Conservation (phyloP, 2,113 vertebrate species). For the Reinhardtius hippoglossoides region DNA sequence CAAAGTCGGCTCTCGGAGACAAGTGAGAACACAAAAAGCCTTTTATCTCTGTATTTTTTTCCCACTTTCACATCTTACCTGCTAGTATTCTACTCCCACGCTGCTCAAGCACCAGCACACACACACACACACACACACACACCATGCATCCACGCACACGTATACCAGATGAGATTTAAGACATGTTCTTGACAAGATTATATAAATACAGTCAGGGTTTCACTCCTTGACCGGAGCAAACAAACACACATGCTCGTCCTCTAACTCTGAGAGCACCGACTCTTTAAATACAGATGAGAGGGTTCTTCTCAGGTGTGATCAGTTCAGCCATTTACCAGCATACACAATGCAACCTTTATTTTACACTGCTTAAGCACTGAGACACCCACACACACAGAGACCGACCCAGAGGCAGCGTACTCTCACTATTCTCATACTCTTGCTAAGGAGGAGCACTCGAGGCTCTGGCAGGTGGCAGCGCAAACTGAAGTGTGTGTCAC, state of each 20-base stretch:
- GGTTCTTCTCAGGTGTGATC: constrained; percentile 5
- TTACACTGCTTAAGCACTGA: constrained; percentile 20
- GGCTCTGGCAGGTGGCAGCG: constrained; percentile 44
- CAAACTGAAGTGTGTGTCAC: constrained; percentile 34
- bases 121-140: constrained; percentile 23
- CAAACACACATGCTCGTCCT: constrained; percentile 4
- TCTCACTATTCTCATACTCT: constrained; percentile 22
- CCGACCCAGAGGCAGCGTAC: constrained; percentile 21
- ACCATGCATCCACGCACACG: constrained; percentile 8
- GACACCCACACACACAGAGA: constrained; percentile 26
- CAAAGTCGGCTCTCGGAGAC: constrained; percentile 55
- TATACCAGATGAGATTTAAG: constrained; percentile 36
- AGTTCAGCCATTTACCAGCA: constrained; percentile 32
- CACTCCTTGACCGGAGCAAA: not conserved
- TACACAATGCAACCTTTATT: constrained; percentile 46
- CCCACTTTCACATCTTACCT: constrained; percentile 28
- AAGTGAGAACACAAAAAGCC: constrained; percentile 84
- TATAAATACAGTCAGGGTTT: constrained; percentile 47
- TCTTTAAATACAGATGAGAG: constrained; percentile 29
- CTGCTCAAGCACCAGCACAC: not conserved
- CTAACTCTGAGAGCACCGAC: not conserved
- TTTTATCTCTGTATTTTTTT: constrained; percentile 74
- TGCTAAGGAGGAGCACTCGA: constrained; percentile 16
- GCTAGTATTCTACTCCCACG: constrained; percentile 9
- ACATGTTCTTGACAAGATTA: constrained; percentile 65